A percentile compares a stretch with the other conserved stretches of the same genome.
phyloP scores from a whole-genome alignment of 2,797 vertebrate species.

The Ctenosaura bakeri region DNA sequence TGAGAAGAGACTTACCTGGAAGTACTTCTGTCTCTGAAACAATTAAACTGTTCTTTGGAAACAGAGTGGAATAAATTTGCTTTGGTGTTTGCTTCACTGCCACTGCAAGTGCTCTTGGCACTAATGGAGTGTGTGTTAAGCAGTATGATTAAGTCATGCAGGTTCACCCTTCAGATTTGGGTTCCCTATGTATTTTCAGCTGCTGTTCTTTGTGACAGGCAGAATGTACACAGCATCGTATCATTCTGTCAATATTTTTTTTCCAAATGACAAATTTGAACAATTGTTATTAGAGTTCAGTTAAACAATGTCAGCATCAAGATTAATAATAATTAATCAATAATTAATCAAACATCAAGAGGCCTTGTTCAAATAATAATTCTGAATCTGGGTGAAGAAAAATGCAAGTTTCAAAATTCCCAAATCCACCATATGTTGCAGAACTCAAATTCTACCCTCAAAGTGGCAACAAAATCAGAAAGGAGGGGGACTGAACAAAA shows the following conservation, averaged over 20 bases:
- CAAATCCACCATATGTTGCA: background rate
- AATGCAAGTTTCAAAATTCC: background rate
- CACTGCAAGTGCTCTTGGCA: background rate
- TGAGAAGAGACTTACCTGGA: accelerated
- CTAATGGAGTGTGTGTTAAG: conserved; percentile 5
- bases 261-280: background rate
- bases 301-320: background rate
- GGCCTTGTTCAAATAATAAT: background rate
- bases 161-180: background rate
- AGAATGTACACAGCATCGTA: background rate
- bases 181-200: background rate
- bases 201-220: background rate
- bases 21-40: background rate
- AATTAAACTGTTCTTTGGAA: conserved; percentile 3
- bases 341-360: background rate
- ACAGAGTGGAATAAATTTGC: conserved; percentile 19
- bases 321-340: too few species aligned
- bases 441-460: background rate
- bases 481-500: background rate
- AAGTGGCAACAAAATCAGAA: background rate
- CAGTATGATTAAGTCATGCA: background rate
- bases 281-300: background rate
- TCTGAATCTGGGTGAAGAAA: background rate
- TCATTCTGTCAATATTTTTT: background rate
- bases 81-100: conserved; percentile 17